Evolutionary conservation across 2,113 vertebrate genomes (phyloP).

Genomic region (Romanogobio albipinnatus): DNA sequence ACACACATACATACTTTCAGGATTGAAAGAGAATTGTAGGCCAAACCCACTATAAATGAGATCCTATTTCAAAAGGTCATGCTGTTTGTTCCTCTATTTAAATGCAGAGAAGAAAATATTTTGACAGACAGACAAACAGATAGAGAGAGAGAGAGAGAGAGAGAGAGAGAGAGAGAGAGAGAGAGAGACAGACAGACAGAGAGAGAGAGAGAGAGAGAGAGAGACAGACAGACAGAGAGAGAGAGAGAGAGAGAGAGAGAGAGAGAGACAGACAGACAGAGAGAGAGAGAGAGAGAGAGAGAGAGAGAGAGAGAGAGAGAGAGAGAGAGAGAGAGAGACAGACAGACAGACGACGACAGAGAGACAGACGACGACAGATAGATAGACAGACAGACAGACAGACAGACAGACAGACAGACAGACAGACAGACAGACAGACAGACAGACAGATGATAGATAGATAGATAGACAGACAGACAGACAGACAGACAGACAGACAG

Average conservation of each 20-base stretch:
- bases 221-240: not conserved
- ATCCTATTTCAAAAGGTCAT: not conserved
- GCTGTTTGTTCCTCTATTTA: not conserved
- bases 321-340: not conserved
- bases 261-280: no score
- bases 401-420: not conserved
- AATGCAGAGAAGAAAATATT: not conserved
- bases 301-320: not conserved
- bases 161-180: no score
- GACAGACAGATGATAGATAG: no score
- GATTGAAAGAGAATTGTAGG: not conserved
- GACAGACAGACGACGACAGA: no score
- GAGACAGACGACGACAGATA: no score
- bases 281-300: no score
- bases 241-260: not conserved
- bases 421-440: not conserved
- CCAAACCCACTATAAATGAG: conserved; percentile 4
- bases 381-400: not conserved
- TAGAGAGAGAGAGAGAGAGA: not conserved
- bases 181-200: not conserved
- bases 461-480: not conserved
- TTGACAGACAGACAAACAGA: not conserved
- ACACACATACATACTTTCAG: conserved; percentile 35
- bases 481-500: not conserved
- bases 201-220: not conserved